These are phyloP conservation scores for Phacellophora camtschatica DNA, from an alignment of 30 jellyfish, hydroid and myxozoan genomes.

Conservation along the genomic window DNA sequence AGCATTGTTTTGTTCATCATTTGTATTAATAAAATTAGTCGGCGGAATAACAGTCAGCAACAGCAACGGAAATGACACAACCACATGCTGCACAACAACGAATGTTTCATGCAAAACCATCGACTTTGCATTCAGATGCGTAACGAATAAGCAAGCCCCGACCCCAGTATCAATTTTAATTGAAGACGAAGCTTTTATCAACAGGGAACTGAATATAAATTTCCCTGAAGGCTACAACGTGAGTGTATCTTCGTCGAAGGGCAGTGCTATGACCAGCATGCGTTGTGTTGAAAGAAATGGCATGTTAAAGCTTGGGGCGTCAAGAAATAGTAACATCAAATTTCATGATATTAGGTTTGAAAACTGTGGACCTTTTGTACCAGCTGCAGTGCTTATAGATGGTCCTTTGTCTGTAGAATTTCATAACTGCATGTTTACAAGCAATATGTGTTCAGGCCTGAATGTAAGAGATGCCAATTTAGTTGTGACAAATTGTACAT, in stretches of 20 bases:
- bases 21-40: too few relatives aligned
- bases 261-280: neutral
- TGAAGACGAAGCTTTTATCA: neutral
- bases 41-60: neutral
- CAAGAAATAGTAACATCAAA: neutral
- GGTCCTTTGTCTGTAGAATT: conserved; percentile 36
- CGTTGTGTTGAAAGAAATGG: neutral
- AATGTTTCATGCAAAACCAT: neutral
- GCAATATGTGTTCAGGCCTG: conserved; percentile 54
- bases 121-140: conserved; percentile 1
- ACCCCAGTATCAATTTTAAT: neutral
- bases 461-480: conserved; percentile 45
- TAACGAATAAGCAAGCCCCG: neutral
- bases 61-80: neutral
- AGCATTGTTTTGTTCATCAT: too few relatives aligned
- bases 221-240: neutral
- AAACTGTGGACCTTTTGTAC: conserved; percentile 49
- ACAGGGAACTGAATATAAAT: neutral
- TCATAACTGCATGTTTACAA: conserved; percentile 34
- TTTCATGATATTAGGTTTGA: neutral
- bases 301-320: neutral
- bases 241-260: neutral
- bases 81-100: neutral
- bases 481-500: neutral
- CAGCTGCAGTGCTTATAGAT: conserved; percentile 16